These are phyloP conservation scores for Simalia tracyae DNA, from an alignment of 2,797 vertebrate genomes.

Conservation along the genomic window DNA sequence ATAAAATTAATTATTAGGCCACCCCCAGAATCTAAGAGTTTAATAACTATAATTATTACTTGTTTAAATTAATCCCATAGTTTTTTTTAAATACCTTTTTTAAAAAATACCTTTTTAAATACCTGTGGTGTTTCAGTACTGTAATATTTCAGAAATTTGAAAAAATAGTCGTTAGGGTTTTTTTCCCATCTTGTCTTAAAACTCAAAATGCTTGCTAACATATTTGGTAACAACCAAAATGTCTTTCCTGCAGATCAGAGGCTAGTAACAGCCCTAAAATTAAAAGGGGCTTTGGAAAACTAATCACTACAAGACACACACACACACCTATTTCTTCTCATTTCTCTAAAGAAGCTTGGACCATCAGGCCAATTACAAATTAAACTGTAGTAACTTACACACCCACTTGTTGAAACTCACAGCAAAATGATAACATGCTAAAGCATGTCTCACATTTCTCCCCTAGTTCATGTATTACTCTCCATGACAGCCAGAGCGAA, in stretches of 20 bases:
- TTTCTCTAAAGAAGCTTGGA: not conserved
- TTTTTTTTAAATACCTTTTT: not conserved
- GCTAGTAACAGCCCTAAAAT: not conserved
- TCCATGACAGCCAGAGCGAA: not conserved
- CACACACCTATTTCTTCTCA: not conserved
- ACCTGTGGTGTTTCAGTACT: not conserved
- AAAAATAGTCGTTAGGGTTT: not conserved
- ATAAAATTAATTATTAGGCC: not conserved
- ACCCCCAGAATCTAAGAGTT: not conserved
- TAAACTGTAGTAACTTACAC: not conserved
- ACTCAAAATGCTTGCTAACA: not conserved
- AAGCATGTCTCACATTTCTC: not conserved
- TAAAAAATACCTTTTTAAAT: not conserved
- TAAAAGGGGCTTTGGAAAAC: not conserved
- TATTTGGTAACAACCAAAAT: not conserved
- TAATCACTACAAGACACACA: not conserved
- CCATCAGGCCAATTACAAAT: not conserved
- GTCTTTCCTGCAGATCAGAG: not conserved
- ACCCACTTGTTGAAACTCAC: not conserved
- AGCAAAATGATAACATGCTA: not conserved
- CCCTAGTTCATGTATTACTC: not conserved
- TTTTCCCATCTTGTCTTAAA: not conserved
- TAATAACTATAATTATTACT: not conserved
- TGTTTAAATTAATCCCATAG: not conserved
- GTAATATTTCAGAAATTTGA: not conserved